Base-by-base conservation (phyloP, 2,797 vertebrate species). In the Anisognathus igniventris region DNA sequence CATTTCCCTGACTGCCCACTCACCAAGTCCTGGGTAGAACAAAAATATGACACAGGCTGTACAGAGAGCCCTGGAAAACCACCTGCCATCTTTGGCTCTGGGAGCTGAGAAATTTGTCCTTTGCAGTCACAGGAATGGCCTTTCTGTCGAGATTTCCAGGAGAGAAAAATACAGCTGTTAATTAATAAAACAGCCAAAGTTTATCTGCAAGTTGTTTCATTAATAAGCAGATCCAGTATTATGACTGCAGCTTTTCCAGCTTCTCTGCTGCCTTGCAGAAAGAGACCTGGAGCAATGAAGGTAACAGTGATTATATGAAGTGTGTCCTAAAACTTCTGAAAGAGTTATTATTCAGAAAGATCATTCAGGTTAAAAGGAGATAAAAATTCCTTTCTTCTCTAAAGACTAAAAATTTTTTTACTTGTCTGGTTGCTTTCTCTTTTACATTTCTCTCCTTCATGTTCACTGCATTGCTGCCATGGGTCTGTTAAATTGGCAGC, bases 1-100 rank as follows among this genome's bases (percentile, higher is more conserved):
- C 60, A 53, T 68, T 86, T 70, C 83, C 67, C 75, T 50, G 28
- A 71, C 66, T 78, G 70, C 82, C 82, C 83, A 58, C 79, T 88
- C 6, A 3, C 37, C 4, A 16, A 64, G 57, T 42, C 56, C 66
- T 47, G 67, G 48, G 72, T 5, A 66, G 51, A 86, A 80, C 48
- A 78, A 79, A 86, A 95, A 53, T 27, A 50, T 25, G 53, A 51
- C 50, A 76, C 22, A 57, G 53, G 44, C 28, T 81, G 33, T 74
- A 53, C n/a, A 70, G 56, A 75, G 39, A 67, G 84, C 78, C 60
- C 50, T 91, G 72, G 70, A 77, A 74, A 94, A 72, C 78, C 90
- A 95, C 80, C 74, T 95, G 86, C 56, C 78, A 66, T 35, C 85
- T 67, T 65, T 88, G 92, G 84, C 84, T 91, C 61, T 48, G 42